phyloP scores from a whole-genome alignment of 2,113 vertebrate species.

The Cololabis saira region DNA sequence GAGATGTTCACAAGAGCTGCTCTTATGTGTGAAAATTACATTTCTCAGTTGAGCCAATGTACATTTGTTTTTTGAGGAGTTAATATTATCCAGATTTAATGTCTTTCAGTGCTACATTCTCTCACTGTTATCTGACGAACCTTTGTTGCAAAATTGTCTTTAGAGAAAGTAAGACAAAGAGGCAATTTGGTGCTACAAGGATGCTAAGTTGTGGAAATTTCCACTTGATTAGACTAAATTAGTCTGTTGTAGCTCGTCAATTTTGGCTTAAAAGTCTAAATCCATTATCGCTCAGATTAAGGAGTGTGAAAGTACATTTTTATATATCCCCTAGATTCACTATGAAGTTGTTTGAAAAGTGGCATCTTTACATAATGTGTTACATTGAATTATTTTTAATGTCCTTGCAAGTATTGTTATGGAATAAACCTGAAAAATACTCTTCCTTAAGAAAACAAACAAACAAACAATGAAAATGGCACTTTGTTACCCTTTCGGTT shows the following conservation, averaged over 20 bases:
- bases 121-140: not conserved
- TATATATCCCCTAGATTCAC: not conserved
- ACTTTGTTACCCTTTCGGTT: slow-evolving; percentile 57
- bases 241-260: not conserved
- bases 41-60: too few species aligned
- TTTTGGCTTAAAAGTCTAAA: not conserved
- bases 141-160: not conserved
- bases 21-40: too few species aligned
- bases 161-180: not conserved
- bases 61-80: not conserved
- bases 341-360: accelerated
- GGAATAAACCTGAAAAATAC: not conserved
- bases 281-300: not conserved
- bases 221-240: not conserved
- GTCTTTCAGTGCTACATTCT: not conserved
- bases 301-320: not conserved
- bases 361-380: not conserved
- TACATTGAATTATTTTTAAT: not conserved
- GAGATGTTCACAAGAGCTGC: not conserved
- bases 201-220: not conserved
- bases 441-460: slow-evolving; percentile 8
- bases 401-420: not conserved
- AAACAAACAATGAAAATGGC: slow-evolving; percentile 34
- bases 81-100: not conserved
- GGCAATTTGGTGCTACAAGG: not conserved